These are phyloP conservation scores for Romanogobio albipinnatus DNA, from an alignment of 2,113 vertebrate species.

Conservation along the genomic window DNA sequence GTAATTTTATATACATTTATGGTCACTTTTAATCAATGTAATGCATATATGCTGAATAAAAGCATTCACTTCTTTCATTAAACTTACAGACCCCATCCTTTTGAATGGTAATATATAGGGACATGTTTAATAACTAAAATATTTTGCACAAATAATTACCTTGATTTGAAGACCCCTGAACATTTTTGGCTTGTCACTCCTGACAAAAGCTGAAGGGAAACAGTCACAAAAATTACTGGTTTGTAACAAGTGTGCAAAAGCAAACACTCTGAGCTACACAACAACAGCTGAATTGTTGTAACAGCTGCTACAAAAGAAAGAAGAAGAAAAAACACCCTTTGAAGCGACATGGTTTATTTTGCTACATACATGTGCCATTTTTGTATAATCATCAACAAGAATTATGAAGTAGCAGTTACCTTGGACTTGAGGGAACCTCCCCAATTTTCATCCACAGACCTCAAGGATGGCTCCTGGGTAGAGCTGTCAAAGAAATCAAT, in stretches of 20 bases:
- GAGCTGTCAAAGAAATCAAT: slow-evolving; percentile 75
- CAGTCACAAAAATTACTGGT: slow-evolving; percentile 34
- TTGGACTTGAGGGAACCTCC: slow-evolving; percentile 99
- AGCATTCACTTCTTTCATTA: background rate
- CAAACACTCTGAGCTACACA: background rate
- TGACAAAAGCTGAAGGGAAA: slow-evolving; percentile 90
- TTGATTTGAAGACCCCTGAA: slow-evolving; percentile 99
- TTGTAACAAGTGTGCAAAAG: background rate
- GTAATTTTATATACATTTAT: background rate
- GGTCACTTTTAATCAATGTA: background rate
- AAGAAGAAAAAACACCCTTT: background rate
- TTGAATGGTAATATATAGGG: background rate
- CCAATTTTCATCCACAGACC: slow-evolving; percentile 99
- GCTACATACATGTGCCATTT: background rate
- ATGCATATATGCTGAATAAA: background rate
- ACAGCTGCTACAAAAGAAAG: background rate
- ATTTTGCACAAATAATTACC: slow-evolving; percentile 69
- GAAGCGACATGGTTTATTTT: background rate
- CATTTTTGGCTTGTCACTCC: slow-evolving; percentile 97
- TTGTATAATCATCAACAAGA: background rate
- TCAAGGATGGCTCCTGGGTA: slow-evolving; percentile 96
- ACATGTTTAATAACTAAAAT: background rate
- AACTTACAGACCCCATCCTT: background rate
- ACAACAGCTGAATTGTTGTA: slow-evolving; percentile 3
- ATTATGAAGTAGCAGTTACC: slow-evolving; percentile 69